phyloP scores from a whole-genome alignment of 2,888 invertebrate genomes.

The Pollenia angustigena region DNA sequence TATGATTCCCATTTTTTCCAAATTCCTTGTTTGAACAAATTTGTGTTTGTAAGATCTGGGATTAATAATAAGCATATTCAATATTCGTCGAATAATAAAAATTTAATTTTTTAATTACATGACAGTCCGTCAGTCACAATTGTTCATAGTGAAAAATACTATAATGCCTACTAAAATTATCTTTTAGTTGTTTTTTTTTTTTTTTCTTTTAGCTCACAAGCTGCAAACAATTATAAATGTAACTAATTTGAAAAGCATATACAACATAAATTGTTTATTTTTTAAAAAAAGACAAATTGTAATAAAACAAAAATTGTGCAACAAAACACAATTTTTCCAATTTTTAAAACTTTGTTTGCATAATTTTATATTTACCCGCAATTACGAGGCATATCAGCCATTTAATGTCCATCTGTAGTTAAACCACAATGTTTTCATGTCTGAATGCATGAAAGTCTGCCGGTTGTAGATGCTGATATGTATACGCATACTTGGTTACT shows the following conservation, averaged over 20 bases:
- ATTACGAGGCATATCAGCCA: neutral
- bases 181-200: neutral
- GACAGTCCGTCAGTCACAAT: no score
- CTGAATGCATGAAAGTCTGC: neutral
- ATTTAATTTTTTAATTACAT: no score
- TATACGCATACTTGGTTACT: slow-evolving; percentile 55
- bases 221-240: slow-evolving; percentile 35
- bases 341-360: slow-evolving; percentile 51
- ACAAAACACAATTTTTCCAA: slow-evolving; percentile 34
- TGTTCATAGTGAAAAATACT: no score
- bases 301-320: slow-evolving; percentile 40
- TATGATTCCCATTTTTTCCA: no score
- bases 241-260: slow-evolving; percentile 1
- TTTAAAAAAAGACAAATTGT: neutral
- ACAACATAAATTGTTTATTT: neutral
- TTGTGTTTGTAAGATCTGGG: no score
- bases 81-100: no score
- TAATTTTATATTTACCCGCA: slow-evolving; percentile 31
- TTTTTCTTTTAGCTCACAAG: neutral
- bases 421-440: neutral
- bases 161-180: no score
- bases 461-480: neutral
- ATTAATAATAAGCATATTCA: no score
- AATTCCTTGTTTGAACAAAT: no score
- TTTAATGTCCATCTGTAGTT: slow-evolving; percentile 4